A percentile compares a stretch with the other conserved stretches of the same genome.
These are phyloP conservation scores for Harpalus rubripes DNA, from an alignment of 2,888 invertebrate species.

Conservation along the genomic window DNA sequence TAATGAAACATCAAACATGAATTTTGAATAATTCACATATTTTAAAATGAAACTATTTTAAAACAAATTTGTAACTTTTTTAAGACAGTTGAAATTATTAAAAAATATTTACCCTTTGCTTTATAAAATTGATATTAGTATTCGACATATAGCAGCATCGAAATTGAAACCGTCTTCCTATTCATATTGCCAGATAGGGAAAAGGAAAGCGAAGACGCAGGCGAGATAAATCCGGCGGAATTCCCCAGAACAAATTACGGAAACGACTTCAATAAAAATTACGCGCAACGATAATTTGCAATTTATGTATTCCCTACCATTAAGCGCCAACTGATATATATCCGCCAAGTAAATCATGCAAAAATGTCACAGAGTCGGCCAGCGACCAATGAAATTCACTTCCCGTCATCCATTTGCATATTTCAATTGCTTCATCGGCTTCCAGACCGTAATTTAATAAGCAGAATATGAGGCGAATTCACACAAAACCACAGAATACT, in stretches of 20 bases:
- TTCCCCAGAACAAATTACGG: conserved; percentile 53
- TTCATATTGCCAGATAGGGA: conserved; percentile 2
- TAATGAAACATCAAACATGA: too few relatives aligned
- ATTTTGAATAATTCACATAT: too few relatives aligned
- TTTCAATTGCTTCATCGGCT: conserved; percentile 58
- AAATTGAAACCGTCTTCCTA: not conserved
- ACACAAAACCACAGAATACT: not conserved
- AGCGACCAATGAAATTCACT: conserved; percentile 58
- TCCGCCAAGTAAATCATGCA: conserved; percentile 54
- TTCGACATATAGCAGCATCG: not conserved
- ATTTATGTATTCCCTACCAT: conserved; percentile 59
- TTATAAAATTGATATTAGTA: not conserved
- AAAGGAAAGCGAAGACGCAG: conserved; percentile 18
- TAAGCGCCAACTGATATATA: conserved; percentile 59
- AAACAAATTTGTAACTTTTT: too few relatives aligned
- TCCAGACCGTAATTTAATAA: conserved; percentile 48
- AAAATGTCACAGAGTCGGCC: conserved; percentile 50
- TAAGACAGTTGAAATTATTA: not conserved
- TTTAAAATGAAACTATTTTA: too few relatives aligned
- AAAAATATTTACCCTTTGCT: not conserved
- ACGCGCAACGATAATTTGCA: conserved; percentile 60
- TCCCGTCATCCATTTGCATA: conserved; percentile 53
- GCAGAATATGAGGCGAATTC: conserved; percentile 39
- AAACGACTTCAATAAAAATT: conserved; percentile 61
- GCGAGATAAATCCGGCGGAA: conserved; percentile 31